These are phyloP conservation scores for Salticus scenicus DNA, from an alignment of 2,888 invertebrate genomes.

Conservation along the genomic window DNA sequence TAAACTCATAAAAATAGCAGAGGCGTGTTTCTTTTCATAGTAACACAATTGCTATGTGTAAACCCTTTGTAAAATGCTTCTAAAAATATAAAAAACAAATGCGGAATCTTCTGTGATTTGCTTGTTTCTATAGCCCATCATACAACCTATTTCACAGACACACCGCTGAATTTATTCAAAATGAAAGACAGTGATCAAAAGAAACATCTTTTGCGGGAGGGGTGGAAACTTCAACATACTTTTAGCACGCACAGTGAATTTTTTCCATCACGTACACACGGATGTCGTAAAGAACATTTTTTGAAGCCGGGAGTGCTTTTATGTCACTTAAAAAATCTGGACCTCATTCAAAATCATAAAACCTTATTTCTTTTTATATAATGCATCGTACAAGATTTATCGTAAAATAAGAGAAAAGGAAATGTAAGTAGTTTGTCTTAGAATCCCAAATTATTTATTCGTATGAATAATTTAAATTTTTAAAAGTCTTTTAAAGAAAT, in stretches of 20 bases:
- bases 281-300: background rate
- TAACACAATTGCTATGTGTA: background rate
- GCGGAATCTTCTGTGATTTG: background rate
- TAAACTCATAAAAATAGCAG: slow-evolving; percentile 12
- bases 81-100: background rate
- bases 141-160: background rate
- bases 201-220: background rate
- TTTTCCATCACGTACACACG: background rate
- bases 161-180: background rate
- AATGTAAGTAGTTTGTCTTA: too few species aligned
- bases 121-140: background rate
- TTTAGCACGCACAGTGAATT: background rate
- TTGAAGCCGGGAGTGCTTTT: background rate
- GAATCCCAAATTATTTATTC: too few species aligned
- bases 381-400: too few species aligned
- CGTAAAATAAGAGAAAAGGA: too few species aligned
- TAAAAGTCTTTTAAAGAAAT: too few species aligned
- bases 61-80: background rate
- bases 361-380: background rate
- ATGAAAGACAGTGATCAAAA: slow-evolving; percentile 1
- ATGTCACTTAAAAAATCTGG: background rate
- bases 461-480: too few species aligned
- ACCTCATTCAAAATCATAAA: slow-evolving; percentile 5
- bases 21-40: background rate
- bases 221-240: background rate